Base-by-base conservation (phyloP, 2,797 vertebrate genomes). In the Anabas testudineus region DNA sequence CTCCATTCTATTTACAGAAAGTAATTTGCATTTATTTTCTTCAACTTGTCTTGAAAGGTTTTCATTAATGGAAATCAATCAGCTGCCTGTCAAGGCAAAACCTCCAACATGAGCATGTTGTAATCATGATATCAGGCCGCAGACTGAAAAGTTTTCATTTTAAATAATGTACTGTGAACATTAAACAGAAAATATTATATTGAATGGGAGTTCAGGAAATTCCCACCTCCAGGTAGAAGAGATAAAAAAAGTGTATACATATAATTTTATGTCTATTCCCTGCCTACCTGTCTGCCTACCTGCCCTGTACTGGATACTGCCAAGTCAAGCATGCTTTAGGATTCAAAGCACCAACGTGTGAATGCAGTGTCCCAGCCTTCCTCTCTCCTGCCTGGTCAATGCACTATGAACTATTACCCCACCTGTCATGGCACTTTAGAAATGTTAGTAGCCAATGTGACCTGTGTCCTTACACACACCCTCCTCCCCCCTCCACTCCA, bases 291-390 rank as follows among this genome's bases (percentile, higher is more conserved):
- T 65, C 53, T 54, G 60, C 67, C 71, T 74, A 39, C 76, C 67
- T 10, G 12, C 76, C 60, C 76, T 83, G 56, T 73, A 39, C 54
- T 67, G 65, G 62, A 55, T 65, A 22, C 19, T 52, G 56, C n/a
- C n/a, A 60, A 76, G 74, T 71, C 7, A 16, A 76, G 91, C 90
- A 91, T 93, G 89, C 74, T 70, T 80, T 76, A 76, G 53, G 53
- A 81, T 67, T 69, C 60, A 77, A 37, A 76, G 76, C 79, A 79
- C 75, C 51, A 21, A 6, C 45, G 12, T 88, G 64, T 85, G 77
- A 83, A 89, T 88, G 86, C 77, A 67, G 67, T 65, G 21, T 77
- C 70, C 79, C 62, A 54, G 70, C 61, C 58, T 43, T 62, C 73
- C 76, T 71, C 19, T 68, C 62, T 69, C n/a, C n/a, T n/a, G n/a